phyloP scores from a whole-genome alignment of 2,113 vertebrate genomes.

The Coptodon bakossiorum region DNA sequence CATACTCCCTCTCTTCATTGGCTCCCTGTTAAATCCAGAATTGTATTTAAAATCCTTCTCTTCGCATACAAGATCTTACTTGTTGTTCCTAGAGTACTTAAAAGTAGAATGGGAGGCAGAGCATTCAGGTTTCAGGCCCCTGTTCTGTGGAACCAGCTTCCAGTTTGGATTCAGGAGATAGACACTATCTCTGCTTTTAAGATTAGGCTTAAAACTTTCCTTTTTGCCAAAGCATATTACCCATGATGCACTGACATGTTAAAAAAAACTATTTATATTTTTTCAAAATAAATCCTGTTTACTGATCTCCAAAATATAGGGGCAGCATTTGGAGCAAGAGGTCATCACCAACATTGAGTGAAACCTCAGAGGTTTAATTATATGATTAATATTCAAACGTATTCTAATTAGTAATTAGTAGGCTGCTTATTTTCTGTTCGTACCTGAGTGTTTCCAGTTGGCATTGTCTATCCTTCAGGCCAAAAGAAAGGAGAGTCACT shows the following conservation, averaged over 20 bases:
- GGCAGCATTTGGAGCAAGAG: neutral
- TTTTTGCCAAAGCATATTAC: neutral
- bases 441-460: conserved; percentile 8
- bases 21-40: neutral
- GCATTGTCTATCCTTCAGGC: neutral
- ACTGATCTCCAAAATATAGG: neutral
- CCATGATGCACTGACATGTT: neutral
- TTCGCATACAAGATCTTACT: neutral
- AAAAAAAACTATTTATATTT: neutral
- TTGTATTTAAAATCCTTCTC: neutral
- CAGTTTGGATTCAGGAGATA: neutral
- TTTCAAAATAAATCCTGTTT: neutral
- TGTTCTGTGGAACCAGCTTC: neutral
- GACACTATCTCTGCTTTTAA: neutral
- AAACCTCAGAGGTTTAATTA: neutral
- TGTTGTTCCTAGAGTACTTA: neutral
- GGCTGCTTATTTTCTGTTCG: neutral
- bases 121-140: neutral
- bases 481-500: neutral
- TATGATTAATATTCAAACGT: neutral
- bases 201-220: neutral
- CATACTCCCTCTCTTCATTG: neutral
- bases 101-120: neutral
- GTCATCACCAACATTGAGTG: neutral
- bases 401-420: neutral